These are phyloP conservation scores for Ellobius talpinus DNA, from an alignment of 2,113 vertebrate genomes.

Conservation along the genomic window DNA sequence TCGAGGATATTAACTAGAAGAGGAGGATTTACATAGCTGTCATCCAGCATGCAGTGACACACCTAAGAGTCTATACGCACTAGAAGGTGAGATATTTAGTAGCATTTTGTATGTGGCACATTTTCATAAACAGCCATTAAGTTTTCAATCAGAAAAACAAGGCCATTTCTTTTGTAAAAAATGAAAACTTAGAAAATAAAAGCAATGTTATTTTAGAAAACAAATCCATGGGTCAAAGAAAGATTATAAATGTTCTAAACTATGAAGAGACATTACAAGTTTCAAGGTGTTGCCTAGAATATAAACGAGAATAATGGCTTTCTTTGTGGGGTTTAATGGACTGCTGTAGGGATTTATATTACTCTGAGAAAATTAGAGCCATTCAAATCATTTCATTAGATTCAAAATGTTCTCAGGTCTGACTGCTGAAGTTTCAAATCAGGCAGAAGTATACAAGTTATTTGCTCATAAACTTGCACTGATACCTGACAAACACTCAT, in stretches of 20 bases:
- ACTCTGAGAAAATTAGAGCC: not conserved
- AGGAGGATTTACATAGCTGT: not conserved
- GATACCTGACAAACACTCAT: no score
- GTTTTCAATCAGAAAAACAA: slow-evolving; percentile 2
- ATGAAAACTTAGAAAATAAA: not conserved
- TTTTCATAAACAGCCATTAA: not conserved
- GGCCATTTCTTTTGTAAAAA: not conserved
- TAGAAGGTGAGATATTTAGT: not conserved
- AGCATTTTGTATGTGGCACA: not conserved
- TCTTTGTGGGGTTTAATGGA: not conserved
- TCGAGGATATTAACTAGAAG: not conserved
- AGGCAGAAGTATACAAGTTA: not conserved
- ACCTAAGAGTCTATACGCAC: not conserved
- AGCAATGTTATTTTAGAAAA: not conserved
- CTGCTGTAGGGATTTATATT: not conserved
- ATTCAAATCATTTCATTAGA: not conserved
- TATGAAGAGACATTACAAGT: slow-evolving; percentile 6
- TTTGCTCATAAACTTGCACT: not conserved
- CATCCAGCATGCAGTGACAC: not conserved
- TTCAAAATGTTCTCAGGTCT: not conserved
- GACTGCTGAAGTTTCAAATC: not conserved
- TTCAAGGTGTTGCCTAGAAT: not conserved
- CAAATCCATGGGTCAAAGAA: not conserved
- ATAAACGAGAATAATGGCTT: not conserved
- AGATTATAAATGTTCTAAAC: not conserved